Evolutionary conservation across 1,140 invertebrate species (phyloP).

Genomic region (Chelonus insularis): DNA sequence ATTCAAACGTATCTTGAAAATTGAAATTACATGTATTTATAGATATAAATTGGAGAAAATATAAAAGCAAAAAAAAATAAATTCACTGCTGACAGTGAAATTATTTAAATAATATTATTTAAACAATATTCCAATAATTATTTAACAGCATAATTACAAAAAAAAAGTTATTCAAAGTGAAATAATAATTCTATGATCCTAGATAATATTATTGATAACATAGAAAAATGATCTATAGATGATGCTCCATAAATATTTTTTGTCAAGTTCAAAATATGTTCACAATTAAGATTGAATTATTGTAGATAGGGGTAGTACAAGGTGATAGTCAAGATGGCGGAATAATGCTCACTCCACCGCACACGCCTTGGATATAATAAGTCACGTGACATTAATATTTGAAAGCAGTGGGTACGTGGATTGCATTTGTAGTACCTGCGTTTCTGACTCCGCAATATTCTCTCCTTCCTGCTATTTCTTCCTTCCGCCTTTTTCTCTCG

Average conservation of each 20-base stretch:
- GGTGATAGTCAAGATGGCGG: constrained; percentile 33
- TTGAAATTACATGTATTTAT: not conserved
- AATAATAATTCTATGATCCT: too few species aligned
- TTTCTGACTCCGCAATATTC: constrained; percentile 45
- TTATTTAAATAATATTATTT: not conserved
- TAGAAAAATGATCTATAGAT: too few species aligned
- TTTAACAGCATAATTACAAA: too few species aligned
- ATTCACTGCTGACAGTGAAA: not conserved
- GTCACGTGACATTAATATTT: constrained; percentile 63
- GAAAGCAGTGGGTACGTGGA: constrained; percentile 60
- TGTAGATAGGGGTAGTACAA: not conserved
- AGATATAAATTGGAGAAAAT: not conserved
- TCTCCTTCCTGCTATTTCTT: constrained; percentile 19
- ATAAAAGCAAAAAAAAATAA: constrained; percentile 10
- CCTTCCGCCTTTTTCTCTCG: constrained; percentile 11
- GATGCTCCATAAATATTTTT: too few species aligned
- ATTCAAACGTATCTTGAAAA: not conserved
- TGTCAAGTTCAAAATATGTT: not conserved
- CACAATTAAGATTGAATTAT: not conserved
- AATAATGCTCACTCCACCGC: constrained; percentile 51
- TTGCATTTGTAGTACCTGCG: constrained; percentile 54
- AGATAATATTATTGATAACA: too few species aligned
- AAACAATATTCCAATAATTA: too few species aligned
- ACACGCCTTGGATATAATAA: constrained; percentile 59
- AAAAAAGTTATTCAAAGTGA: too few species aligned